Conservation (phyloP, 2,888 invertebrate species). For the Marronus borbonicus region DNA sequence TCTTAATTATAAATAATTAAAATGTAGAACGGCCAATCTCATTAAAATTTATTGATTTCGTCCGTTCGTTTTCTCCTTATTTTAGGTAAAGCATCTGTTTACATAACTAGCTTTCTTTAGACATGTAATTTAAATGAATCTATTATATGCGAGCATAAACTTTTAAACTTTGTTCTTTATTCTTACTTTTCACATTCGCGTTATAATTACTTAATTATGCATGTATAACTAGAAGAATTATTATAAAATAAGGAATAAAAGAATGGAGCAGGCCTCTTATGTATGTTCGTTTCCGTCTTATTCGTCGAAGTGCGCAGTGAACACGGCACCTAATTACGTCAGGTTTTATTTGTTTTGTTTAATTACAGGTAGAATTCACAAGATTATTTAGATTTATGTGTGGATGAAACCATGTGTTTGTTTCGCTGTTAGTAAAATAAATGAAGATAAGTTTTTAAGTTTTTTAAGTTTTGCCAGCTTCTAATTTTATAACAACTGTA, state of each 20-base stretch:
- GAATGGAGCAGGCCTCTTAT: not conserved
- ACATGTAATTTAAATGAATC: not conserved
- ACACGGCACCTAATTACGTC: not conserved
- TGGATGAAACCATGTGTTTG: too few species aligned
- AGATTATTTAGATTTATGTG: not conserved
- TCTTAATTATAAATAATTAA: conserved; percentile 58
- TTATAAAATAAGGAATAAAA: not conserved
- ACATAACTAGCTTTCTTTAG: not conserved
- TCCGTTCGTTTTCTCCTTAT: conserved; percentile 19
- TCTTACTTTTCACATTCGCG: conserved; percentile 3
- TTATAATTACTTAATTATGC: conserved; percentile 24
- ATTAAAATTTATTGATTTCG: conserved; percentile 50
- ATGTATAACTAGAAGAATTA: not conserved
- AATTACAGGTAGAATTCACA: not conserved
- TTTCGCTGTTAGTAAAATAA: too few species aligned
- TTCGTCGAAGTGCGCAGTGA: not conserved
- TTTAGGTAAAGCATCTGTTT: conserved; percentile 34
- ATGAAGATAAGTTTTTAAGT: too few species aligned
- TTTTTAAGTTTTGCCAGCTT: too few species aligned
- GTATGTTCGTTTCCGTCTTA: not conserved
- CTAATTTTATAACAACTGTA: too few species aligned
- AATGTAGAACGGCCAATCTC: conserved; percentile 48
- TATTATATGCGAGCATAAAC: not conserved
- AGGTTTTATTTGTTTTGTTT: conserved; percentile 2
- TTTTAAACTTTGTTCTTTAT: conserved; percentile 13